Base-by-base conservation (phyloP, 2,888 invertebrate genomes). In the Timandra comae region DNA sequence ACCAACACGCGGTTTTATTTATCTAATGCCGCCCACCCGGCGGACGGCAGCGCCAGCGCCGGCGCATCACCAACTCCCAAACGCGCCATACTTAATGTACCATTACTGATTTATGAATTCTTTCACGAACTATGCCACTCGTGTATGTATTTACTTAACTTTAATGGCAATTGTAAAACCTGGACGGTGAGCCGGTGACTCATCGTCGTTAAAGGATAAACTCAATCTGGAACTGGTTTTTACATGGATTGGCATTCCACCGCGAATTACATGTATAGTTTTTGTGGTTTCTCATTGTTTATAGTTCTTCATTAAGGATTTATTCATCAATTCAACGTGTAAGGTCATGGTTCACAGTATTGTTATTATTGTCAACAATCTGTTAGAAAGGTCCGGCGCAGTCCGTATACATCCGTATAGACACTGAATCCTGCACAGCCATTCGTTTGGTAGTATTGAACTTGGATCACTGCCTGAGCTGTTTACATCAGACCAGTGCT, bases 1-100 rank as follows among this genome's bases (percentile, higher is more conserved):
- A 73, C 76, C 77, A 73, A 77, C 77, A 75, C 72, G 69, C 70
- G 52, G 74, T 60, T 68, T 63, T 63, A 68, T 65, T 66, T 73
- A 67, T 71, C 68, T 71, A 60, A 54, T 55, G 57, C 51, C 59
- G 60, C 63, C 65, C 63, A 56, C 65, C 54, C 59, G 52, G 51
- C 46, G 42, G 49, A 44, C 30, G 40, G 41, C 31, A 29, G 35
- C 21, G 37, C 35, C 36, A 43, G 46, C 43, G 35, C 43, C 36
- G 34, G 38, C 50, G 43, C 52, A 50, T 43, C 38, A 35, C 37
- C 44, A 36, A 39, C 34, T n/a, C n/a, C n/a, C n/a, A n/a, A n/a
- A 43, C 38, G 33, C 51, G 43, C 46, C 56, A 62, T 52, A 60
- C n/a, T n/a, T n/a, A 41, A 58, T 53, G 54, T 49, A 40, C 36